Evolutionary conservation across 2,888 invertebrate genomes (phyloP).

Genomic region (Proisotoma minuta): DNA sequence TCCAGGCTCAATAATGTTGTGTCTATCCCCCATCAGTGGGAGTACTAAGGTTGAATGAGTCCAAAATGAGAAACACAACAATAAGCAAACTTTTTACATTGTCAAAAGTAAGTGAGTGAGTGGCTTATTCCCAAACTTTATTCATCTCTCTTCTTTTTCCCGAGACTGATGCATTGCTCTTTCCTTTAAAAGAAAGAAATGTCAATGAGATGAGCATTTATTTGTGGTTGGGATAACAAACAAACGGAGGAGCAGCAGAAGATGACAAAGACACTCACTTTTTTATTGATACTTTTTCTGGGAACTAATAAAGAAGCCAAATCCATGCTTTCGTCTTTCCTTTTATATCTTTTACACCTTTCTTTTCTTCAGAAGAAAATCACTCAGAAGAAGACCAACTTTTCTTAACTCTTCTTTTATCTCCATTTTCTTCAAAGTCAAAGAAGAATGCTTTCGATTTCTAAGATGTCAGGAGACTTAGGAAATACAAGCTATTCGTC

Average conservation of each 20-base stretch:
- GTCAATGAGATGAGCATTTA: too few relatives aligned
- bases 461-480: neutral
- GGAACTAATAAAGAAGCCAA: neutral
- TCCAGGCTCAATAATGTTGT: neutral
- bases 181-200: too few relatives aligned
- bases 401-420: slow-evolving; percentile 16
- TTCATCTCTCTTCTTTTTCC: too few relatives aligned
- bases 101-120: neutral
- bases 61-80: neutral
- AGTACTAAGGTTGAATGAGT: neutral
- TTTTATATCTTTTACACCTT: too few relatives aligned
- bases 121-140: neutral
- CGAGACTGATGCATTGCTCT: too few relatives aligned
- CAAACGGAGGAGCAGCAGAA: neutral
- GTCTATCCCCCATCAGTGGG: neutral
- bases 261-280: slow-evolving; percentile 11
- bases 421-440: neutral
- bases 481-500: slow-evolving; percentile 23
- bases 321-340: neutral
- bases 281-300: neutral
- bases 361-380: neutral
- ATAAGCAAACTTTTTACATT: neutral
- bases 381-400: slow-evolving; percentile 9
- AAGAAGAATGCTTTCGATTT: slow-evolving; percentile 7
- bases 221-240: too few relatives aligned